phyloP scores from a whole-genome alignment of 92 coral and sea anemone genomes.

The Meandrina meandrites region DNA sequence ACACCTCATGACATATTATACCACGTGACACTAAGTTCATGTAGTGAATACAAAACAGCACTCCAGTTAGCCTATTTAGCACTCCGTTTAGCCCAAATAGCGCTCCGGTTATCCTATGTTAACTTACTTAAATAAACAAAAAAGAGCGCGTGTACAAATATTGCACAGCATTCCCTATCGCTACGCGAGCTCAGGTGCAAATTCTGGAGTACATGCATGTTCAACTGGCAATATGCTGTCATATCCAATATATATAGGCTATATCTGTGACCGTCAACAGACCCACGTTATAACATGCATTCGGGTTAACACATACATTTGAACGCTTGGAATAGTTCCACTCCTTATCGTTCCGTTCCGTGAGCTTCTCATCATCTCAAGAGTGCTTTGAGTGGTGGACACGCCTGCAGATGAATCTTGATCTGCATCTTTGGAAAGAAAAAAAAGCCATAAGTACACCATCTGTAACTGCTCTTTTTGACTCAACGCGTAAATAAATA shows the following conservation, averaged over 20 bases:
- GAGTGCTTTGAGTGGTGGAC: constrained; percentile 70
- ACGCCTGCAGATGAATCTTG: constrained; percentile 58
- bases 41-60: too few species aligned
- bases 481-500: neutral
- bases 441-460: neutral
- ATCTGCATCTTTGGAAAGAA: constrained; percentile 6
- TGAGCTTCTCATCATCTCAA: constrained; percentile 59
- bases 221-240: too few species aligned
- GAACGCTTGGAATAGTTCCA: constrained; percentile 71
- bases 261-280: too few species aligned
- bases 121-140: too few species aligned
- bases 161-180: neutral
- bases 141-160: too few species aligned
- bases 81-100: too few species aligned
- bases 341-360: constrained; percentile 62
- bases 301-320: constrained; percentile 63
- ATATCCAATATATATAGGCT: too few species aligned
- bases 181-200: neutral
- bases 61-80: too few species aligned
- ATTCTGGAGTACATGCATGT: too few species aligned
- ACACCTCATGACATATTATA: too few species aligned
- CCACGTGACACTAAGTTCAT: too few species aligned
- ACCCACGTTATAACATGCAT: neutral
- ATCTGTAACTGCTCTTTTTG: neutral
- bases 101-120: too few species aligned